Percentiles rank a stretch among this genome's conserved stretches.
phyloP scores from a whole-genome alignment of 2,113 vertebrate genomes.

The Pelvicachromis taeniatus region DNA sequence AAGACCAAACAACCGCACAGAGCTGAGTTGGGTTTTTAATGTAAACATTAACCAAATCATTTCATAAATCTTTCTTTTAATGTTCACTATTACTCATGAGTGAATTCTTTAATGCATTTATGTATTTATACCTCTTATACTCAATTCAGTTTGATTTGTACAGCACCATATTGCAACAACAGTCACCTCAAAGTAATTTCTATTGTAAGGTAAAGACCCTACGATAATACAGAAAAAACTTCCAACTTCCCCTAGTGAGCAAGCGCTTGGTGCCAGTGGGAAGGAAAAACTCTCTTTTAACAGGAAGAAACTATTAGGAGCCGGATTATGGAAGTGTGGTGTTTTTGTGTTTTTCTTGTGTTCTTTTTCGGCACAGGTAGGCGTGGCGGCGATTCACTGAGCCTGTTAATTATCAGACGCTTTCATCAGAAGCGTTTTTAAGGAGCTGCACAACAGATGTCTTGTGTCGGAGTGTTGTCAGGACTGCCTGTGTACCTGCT shows the following conservation, averaged over 20 bases:
- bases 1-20: background rate
- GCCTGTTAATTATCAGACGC: too few relatives aligned
- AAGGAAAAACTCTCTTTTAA: background rate
- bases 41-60: background rate
- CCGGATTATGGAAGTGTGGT: too few relatives aligned
- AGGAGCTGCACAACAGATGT: too few relatives aligned
- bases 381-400: too few relatives aligned
- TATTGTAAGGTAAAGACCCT: background rate
- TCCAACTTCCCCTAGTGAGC: background rate
- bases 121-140: background rate
- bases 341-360: too few relatives aligned
- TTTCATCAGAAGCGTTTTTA: too few relatives aligned
- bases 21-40: background rate
- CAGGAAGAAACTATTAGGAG: background rate
- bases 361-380: too few relatives aligned
- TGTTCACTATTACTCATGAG: background rate
- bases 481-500: too few relatives aligned
- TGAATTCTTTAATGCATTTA: background rate
- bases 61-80: background rate
- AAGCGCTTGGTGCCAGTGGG: background rate
- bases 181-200: background rate
- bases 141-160: background rate
- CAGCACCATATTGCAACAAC: background rate
- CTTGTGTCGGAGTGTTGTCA: too few relatives aligned
- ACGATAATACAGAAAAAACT: background rate